phyloP scores from a whole-genome alignment of 2,113 vertebrate genomes.

The Oreocharis arfaki region DNA sequence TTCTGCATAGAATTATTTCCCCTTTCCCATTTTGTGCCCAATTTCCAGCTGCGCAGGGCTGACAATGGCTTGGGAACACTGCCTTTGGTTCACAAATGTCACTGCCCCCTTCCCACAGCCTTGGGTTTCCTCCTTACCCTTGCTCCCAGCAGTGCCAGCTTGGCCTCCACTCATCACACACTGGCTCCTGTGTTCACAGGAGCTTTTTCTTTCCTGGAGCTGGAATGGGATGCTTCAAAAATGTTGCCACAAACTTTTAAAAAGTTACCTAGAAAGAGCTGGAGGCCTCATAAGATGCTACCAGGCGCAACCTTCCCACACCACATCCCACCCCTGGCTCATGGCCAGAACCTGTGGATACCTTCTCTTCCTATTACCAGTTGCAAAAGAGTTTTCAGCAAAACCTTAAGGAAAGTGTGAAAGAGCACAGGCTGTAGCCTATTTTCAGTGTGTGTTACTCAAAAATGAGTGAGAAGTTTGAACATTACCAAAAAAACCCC shows the following conservation, averaged over 20 bases:
- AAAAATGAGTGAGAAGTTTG: not conserved
- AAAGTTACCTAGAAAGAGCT: not conserved
- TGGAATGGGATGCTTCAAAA: not conserved
- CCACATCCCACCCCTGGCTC: accelerated
- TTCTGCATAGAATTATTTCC: not conserved
- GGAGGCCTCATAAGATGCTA: not conserved
- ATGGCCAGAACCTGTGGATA: accelerated
- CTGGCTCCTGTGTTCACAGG: accelerated
- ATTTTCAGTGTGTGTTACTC: not conserved
- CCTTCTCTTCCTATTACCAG: not conserved
- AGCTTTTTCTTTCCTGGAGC: not conserved
- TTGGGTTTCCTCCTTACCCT: not conserved
- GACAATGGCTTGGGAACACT: not conserved
- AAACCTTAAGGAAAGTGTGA: accelerated
- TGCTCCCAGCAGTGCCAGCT: accelerated
- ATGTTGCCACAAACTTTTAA: not conserved
- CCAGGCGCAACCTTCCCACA: accelerated
- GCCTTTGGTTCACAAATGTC: not conserved
- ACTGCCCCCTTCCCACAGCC: accelerated
- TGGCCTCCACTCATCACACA: accelerated
- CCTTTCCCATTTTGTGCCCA: not conserved
- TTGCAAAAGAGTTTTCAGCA: not conserved
- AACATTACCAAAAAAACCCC: not conserved
- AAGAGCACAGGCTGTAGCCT: not conserved
- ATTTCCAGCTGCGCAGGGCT: accelerated